Evolutionary conservation across 1,140 invertebrate genomes (phyloP), one percentile per base, ranked within the genome.

Genomic region (Drosophila setifemur): DNA sequence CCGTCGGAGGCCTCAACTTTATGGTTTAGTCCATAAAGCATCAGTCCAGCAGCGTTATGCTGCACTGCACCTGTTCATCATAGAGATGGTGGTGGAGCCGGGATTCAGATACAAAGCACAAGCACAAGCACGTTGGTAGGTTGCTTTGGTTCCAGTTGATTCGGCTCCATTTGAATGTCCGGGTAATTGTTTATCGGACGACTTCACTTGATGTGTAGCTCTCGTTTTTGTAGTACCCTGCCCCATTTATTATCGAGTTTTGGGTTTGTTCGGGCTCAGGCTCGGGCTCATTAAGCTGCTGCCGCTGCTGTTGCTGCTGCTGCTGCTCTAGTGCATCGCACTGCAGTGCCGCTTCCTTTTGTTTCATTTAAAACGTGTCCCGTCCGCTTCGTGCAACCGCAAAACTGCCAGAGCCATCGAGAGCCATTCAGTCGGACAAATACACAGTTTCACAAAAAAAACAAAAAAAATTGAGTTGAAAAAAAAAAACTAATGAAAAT

Each of bases 281-380:
- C n/a, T n/a, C n/a, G n/a, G n/a, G 31, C 60, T 64, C 60, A 64
- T 63, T 64, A 64, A 23, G 60, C 16, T 19, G 35, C 26, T 63
- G 45, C 33, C 35, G 33, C 21, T n/a, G n/a, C n/a, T n/a, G n/a
- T 45, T 47, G 23, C 43, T 43, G 55, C 61, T 67, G 43, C n/a
- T 55, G 67, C 67, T 81, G 72, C 42, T 76, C 55, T 52, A 82
- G 57, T 74, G 77, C 77, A 82, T 64, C 69, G 71, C 57, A 49
- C 23, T 37, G 77, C 52, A 76, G 60, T 54, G 39, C 40, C 23
- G 50, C 35, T 54, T 74, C 67, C 66, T 71, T 71, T 83, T 85
- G 79, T 83, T 86, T 85, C 67, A 85, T 70, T 74, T 71, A 74
- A 83, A 83, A 79, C 79, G 79, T 83, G 77, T 82, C 78, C 78